These are phyloP conservation scores for Heterotis niloticus DNA, from an alignment of 2,113 vertebrate species.

Conservation along the genomic window DNA sequence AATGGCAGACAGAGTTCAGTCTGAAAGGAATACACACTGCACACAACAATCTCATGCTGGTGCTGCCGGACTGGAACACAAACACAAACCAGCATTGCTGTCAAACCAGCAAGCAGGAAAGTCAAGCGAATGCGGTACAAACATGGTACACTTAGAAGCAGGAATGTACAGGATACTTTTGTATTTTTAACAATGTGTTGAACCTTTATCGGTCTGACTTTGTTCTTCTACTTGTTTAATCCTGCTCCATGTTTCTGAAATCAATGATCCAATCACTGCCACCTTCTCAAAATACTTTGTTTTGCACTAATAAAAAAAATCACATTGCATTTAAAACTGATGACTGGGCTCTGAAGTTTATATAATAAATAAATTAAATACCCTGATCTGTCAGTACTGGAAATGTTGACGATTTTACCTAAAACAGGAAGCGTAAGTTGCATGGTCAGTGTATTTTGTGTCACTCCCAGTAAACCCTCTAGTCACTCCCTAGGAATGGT, in stretches of 20 bases:
- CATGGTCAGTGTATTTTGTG: neutral
- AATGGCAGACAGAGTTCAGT: neutral
- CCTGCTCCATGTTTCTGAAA: neutral
- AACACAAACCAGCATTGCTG: neutral
- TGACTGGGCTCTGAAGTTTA: too few relatives aligned
- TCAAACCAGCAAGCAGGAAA: neutral
- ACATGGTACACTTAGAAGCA: slow-evolving; percentile 4
- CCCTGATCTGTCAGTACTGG: too few relatives aligned
- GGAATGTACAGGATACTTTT: neutral
- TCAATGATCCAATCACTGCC: too few relatives aligned
- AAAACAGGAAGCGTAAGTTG: neutral
- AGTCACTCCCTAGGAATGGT: neutral
- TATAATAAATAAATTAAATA: too few relatives aligned
- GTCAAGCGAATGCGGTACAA: slow-evolving; percentile 10
- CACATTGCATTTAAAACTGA: too few relatives aligned
- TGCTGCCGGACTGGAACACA: neutral
- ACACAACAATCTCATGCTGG: neutral
- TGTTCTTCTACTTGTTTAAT: neutral
- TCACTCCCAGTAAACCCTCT: neutral
- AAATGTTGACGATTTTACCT: slow-evolving; percentile 1
- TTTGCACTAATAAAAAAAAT: too few relatives aligned
- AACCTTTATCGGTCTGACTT: neutral
- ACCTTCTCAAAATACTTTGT: neutral
- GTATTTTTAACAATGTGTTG: neutral
- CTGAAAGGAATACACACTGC: neutral